Conservation (phyloP, 2,888 invertebrate species). For the Cerceris rybyensis region DNA sequence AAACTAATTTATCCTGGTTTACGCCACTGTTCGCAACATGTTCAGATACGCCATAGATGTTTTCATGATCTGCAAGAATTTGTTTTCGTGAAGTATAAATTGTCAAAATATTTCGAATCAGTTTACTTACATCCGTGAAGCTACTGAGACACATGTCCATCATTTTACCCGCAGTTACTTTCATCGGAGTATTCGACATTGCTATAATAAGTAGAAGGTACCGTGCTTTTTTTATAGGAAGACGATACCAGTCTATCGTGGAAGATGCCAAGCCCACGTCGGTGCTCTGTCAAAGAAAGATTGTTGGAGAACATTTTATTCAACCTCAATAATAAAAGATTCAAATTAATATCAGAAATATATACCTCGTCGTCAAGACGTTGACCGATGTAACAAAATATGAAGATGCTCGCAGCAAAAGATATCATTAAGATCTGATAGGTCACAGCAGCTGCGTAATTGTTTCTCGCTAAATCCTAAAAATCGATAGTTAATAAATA, state of each 20-base stretch:
- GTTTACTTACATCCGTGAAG: constrained; percentile 65
- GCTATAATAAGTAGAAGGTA: constrained; percentile 62
- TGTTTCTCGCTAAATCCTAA: too few species aligned
- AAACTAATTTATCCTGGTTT: too few species aligned
- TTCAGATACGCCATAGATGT: constrained; percentile 47
- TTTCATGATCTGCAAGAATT: constrained; percentile 45
- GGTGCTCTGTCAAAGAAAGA: constrained; percentile 15
- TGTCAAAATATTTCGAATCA: neutral
- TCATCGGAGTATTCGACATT: constrained; percentile 60
- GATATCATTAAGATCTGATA: too few species aligned
- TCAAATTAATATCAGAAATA: neutral
- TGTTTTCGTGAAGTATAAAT: neutral
- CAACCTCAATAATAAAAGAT: neutral
- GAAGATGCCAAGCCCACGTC: constrained; percentile 46
- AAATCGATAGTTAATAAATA: too few species aligned
- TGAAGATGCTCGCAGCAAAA: too few species aligned
- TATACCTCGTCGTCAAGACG: too few species aligned
- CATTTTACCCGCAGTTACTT: constrained; percentile 66
- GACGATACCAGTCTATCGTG: constrained; percentile 55
- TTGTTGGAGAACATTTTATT: too few species aligned
- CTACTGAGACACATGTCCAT: constrained; percentile 63
- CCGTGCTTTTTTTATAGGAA: constrained; percentile 45
- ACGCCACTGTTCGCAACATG: constrained; percentile 31
- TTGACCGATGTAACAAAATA: too few species aligned
- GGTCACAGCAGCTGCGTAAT: too few species aligned